phyloP scores from a whole-genome alignment of 2,113 vertebrate species.

The Chaenocephalus aceratus region DNA sequence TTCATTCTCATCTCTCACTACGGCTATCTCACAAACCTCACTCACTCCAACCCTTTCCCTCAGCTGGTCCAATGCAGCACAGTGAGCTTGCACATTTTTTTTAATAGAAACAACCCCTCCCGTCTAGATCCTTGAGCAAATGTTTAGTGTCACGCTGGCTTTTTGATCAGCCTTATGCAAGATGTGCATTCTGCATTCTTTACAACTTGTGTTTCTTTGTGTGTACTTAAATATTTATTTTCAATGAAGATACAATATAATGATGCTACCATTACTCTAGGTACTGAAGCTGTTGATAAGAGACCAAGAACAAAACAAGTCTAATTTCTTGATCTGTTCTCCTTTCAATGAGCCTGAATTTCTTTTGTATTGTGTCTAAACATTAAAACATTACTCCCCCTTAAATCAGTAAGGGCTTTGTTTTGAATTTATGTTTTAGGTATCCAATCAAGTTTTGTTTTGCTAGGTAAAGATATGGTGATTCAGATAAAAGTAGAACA shows the following conservation, averaged over 20 bases:
- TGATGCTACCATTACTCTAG: not conserved
- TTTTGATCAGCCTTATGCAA: not conserved
- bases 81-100: slow-evolving; percentile 51
- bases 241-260: too few species aligned
- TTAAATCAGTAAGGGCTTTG: not conserved
- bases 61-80: slow-evolving; percentile 62
- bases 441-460: slow-evolving; percentile 9
- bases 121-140: not conserved
- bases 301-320: not conserved
- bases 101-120: not conserved
- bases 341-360: not conserved
- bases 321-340: not conserved
- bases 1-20: slow-evolving; percentile 29
- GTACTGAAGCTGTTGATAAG: slow-evolving; percentile 1
- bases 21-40: slow-evolving; percentile 12
- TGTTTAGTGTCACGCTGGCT: not conserved
- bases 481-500: slow-evolving; percentile 55
- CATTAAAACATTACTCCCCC: not conserved
- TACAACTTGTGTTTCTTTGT: not conserved
- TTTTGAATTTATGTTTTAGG: not conserved
- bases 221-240: not conserved
- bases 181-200: not conserved
- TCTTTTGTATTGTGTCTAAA: slow-evolving; percentile 5
- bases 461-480: slow-evolving; percentile 5
- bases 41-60: slow-evolving; percentile 18